Conservation (phyloP, 2,797 vertebrate species). For the Protosalanx chinensis region DNA sequence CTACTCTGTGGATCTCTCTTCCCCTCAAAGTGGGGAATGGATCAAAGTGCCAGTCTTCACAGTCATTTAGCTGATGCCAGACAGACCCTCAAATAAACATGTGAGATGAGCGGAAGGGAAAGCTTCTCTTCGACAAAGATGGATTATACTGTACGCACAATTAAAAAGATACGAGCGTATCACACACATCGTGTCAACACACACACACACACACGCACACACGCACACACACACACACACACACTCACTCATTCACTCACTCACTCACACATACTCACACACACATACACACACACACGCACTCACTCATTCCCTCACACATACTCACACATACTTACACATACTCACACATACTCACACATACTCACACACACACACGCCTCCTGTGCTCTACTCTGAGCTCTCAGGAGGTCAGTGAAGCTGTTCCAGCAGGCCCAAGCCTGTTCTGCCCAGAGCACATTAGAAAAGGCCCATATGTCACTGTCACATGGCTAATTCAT, state of each 20-base stretch:
- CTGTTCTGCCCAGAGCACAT: slow-evolving; percentile 40
- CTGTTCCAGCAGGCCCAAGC: not conserved
- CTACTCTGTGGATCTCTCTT: not conserved
- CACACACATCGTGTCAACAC: no score
- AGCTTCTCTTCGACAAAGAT: no score
- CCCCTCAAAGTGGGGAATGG: no score
- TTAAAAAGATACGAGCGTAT: no score
- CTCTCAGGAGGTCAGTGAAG: not conserved
- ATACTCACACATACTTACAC: not conserved
- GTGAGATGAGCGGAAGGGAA: no score
- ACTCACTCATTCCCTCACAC: no score
- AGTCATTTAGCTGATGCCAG: no score
- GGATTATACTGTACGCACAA: no score
- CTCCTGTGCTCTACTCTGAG: not conserved
- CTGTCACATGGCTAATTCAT: slow-evolving; percentile 52
- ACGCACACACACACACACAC: not conserved
- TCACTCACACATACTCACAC: not conserved
- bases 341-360: not conserved
- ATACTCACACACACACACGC: not conserved
- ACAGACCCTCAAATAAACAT: no score
- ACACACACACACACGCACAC: not conserved
- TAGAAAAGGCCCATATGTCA: slow-evolving; percentile 52
- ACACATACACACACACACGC: slow-evolving; percentile 6
- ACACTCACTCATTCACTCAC: slow-evolving; percentile 10
- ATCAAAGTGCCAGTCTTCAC: not conserved